Percentiles rank a stretch among this genome's conserved stretches.
Evolutionary conservation across 92 coral and sea anemone species (phyloP).

Genomic region (Muricea muricata): DNA sequence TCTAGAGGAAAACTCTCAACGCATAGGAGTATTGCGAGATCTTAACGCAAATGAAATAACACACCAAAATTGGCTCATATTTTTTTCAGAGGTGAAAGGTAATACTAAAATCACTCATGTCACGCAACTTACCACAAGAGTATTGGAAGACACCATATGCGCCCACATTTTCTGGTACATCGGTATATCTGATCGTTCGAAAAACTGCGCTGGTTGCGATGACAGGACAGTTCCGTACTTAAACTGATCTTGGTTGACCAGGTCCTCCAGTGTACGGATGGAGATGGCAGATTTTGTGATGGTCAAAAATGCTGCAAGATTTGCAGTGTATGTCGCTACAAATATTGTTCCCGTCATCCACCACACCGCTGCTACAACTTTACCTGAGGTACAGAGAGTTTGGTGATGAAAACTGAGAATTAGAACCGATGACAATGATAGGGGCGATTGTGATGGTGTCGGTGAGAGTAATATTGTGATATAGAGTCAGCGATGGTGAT

Average conservation of each 20-base stretch:
- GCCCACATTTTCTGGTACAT: slow-evolving; percentile 87
- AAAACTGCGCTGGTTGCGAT: slow-evolving; percentile 82
- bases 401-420: slow-evolving; percentile 13
- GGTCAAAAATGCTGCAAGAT: slow-evolving; percentile 84
- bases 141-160: slow-evolving; percentile 79
- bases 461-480: no score
- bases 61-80: no score
- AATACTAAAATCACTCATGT: no score
- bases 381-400: slow-evolving; percentile 38
- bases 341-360: slow-evolving; percentile 85
- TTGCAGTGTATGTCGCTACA: slow-evolving; percentile 89
- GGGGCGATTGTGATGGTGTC: no score
- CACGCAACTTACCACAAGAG: slow-evolving; percentile 45
- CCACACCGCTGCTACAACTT: slow-evolving; percentile 85
- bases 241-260: slow-evolving; percentile 74
- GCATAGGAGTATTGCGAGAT: no score
- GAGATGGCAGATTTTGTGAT: slow-evolving; percentile 72
- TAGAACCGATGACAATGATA: no score
- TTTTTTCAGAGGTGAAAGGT: no score
- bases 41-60: no score
- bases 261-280: slow-evolving; percentile 73
- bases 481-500: no score
- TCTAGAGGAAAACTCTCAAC: no score
- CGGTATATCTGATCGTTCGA: slow-evolving; percentile 75
- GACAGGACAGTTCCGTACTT: slow-evolving; percentile 83